Evolutionary conservation across 2,888 invertebrate species (phyloP), one percentile per base, ranked within the genome.

Genomic region (Thereva nobilitata): DNA sequence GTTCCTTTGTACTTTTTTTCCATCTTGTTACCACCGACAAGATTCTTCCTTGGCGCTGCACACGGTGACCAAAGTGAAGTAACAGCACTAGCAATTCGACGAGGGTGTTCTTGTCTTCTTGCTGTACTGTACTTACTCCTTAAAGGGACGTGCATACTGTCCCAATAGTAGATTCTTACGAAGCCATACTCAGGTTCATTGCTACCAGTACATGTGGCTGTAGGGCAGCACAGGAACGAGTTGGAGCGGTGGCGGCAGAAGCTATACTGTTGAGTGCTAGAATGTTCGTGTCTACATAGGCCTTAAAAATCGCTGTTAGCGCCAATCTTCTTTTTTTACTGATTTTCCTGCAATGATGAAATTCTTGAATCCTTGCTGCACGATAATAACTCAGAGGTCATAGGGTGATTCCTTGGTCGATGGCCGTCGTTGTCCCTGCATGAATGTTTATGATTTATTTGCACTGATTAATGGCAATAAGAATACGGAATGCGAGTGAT

Each of bases 371-470:
- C 41, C 52, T 50, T 49, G 34, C 50, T 41, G 23, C 9, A 52
- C 41, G 38, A 40, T 40, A 63, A 63, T 63, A 63, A 63, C 42
- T 50, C 63, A 8, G 52, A 3, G 63, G 50, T 40, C 35, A 42
- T 52, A 50, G 50, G 63, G 41, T 10, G 42, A 41, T 45, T 35
- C 35, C 49, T 38, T 5, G 23, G 10, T 23, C 23, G 23, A 23
- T 23, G 23, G 23, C 23, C 23, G 23, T 2, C 23, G 23, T 23
- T 23, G 23, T 23, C 35, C 8, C 35, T 12, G 23, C 23, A 23
- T 52, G 59, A 49, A 23, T 59, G 47, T 59, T 59, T 59, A 38
- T 63, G 63, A 63, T 63, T 63, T 63, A 63, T 63, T 35, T 63
- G 52, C 63, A 63, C 63, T 63, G 63, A 63, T 63, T 63, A 63